These are phyloP conservation scores for Semnornis frantzii DNA, from an alignment of 2,113 vertebrate genomes.

Conservation along the genomic window DNA sequence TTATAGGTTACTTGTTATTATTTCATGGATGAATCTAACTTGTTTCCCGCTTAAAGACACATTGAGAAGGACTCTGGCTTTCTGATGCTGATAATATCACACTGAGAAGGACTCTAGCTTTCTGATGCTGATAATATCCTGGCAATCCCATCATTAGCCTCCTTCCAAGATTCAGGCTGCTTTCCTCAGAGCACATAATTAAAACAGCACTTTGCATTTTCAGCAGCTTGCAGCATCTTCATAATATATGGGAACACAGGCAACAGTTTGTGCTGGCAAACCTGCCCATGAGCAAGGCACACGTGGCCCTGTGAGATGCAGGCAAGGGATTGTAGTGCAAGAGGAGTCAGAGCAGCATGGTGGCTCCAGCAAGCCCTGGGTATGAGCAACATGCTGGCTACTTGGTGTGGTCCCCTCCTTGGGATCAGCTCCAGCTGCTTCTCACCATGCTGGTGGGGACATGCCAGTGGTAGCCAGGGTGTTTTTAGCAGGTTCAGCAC, in stretches of 20 bases:
- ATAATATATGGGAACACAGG: not conserved
- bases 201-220: slow-evolving; percentile 26
- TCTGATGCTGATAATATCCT: not conserved
- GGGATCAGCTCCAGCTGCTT: fast-evolving
- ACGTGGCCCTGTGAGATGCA: fast-evolving
- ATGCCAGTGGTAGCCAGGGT: fast-evolving
- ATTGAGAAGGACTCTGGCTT: not conserved
- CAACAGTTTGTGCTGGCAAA: not conserved
- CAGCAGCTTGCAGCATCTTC: slow-evolving; percentile 7
- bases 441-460: fast-evolving
- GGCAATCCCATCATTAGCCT: not conserved
- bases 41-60: slow-evolving; percentile 45
- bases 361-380: fast-evolving
- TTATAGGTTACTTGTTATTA: slow-evolving; percentile 50
- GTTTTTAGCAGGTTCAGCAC: not conserved
- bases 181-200: not conserved
- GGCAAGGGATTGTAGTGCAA: fast-evolving
- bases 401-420: fast-evolving
- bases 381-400: fast-evolving
- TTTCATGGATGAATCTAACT: slow-evolving; percentile 32
- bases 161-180: not conserved
- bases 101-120: not conserved
- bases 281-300: not conserved
- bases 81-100: not conserved
- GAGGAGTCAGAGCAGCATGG: not conserved